Conservation (phyloP, 2,888 invertebrate genomes). For the Neoascia interrupta region DNA sequence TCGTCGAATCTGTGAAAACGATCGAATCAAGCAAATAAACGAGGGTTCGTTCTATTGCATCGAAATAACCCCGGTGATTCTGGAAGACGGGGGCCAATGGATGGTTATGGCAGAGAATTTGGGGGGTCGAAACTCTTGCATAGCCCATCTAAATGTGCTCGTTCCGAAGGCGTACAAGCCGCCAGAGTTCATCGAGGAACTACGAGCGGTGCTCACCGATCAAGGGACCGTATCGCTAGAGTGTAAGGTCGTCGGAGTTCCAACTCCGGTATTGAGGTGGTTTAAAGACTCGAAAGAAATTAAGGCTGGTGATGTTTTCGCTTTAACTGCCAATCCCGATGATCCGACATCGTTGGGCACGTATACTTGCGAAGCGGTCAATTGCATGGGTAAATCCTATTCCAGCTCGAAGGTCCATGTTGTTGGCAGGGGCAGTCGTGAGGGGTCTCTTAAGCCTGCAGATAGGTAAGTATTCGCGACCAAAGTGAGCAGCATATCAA, state of each 20-base stretch:
- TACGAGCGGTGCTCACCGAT: slow-evolving; percentile 90
- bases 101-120: slow-evolving; percentile 90
- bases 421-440: slow-evolving; percentile 86
- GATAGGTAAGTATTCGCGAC: slow-evolving; percentile 81
- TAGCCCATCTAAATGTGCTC: slow-evolving; percentile 88
- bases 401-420: slow-evolving; percentile 92
- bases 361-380: slow-evolving; percentile 92
- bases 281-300: slow-evolving; percentile 93
- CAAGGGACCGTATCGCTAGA: slow-evolving; percentile 94
- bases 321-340: slow-evolving; percentile 89
- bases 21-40: slow-evolving; percentile 87
- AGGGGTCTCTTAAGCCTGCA: slow-evolving; percentile 85
- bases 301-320: slow-evolving; percentile 93
- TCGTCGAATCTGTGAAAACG: slow-evolving; percentile 86
- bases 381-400: slow-evolving; percentile 92
- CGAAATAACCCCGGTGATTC: slow-evolving; percentile 89
- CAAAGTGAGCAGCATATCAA: background rate
- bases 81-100: slow-evolving; percentile 92
- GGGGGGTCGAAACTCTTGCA: slow-evolving; percentile 87
- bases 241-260: slow-evolving; percentile 95
- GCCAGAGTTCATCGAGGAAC: slow-evolving; percentile 92
- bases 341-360: slow-evolving; percentile 93
- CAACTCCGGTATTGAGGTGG: slow-evolving; percentile 88
- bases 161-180: slow-evolving; percentile 94
- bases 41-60: slow-evolving; percentile 93